Conservation (phyloP, 1,140 invertebrate genomes). For the Liolophura sinensis region DNA sequence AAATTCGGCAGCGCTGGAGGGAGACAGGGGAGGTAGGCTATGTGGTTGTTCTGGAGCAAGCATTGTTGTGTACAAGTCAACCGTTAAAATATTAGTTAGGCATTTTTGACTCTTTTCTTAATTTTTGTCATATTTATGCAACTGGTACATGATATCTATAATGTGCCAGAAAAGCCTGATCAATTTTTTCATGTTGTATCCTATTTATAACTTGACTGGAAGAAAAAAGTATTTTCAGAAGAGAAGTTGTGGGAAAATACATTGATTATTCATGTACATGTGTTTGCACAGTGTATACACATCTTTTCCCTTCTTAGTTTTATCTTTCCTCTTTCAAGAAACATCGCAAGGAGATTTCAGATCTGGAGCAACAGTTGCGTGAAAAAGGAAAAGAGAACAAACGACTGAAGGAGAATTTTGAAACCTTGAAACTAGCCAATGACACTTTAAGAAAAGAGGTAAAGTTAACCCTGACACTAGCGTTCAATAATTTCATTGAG, state of each 20-base stretch:
- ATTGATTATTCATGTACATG: background rate
- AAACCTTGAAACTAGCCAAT: constrained; percentile 52
- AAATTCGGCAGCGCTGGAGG: constrained; percentile 39
- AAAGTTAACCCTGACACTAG: no score
- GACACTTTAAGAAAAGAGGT: constrained; percentile 53
- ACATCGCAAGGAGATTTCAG: constrained; percentile 32
- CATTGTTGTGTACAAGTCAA: background rate
- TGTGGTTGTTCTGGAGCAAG: background rate
- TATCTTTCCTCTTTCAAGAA: constrained; percentile 30
- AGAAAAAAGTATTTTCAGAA: background rate
- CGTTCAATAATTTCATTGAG: background rate
- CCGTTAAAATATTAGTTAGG: no score
- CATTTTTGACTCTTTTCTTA: background rate
- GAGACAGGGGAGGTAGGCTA: constrained; percentile 38
- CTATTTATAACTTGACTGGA: background rate
- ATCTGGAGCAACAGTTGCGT: constrained; percentile 37
- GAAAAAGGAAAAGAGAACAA: constrained; percentile 53
- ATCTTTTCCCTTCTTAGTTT: constrained; percentile 5
- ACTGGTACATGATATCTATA: background rate
- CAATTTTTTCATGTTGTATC: background rate
- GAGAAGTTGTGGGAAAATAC: background rate
- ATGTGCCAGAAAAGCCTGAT: background rate
- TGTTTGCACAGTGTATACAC: background rate
- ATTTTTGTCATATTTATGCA: background rate
- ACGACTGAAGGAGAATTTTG: constrained; percentile 54